Evolutionary conservation across 1,140 invertebrate species (phyloP), one percentile per base, ranked within the genome.

Genomic region (Neodiprion lecontei): DNA sequence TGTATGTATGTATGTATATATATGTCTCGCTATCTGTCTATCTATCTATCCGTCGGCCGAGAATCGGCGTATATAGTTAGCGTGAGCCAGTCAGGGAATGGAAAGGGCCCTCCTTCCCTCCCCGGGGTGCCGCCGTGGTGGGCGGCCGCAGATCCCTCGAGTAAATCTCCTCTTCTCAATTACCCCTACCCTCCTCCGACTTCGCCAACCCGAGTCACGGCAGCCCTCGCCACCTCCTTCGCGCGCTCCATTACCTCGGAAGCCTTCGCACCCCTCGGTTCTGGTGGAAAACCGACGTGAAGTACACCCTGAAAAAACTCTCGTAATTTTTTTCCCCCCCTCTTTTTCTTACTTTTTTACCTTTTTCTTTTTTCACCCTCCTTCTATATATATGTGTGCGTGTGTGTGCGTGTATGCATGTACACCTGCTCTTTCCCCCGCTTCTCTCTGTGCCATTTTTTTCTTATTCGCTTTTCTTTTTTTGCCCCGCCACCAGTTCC

Each of bases 141-240:
- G 53, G 53, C 53, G 53, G 53, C 53, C 53, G 53, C 53, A 61
- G 53, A 61, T 61, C 53, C 53, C 53, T 61, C 53, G 83, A 86
- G 85, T 87, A 87, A 88, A 87, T 88, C 85, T 87, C 85, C 84
- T 85, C 83, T 88, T 87, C 86, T 87, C 86, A 87, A 88, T 88
- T 88, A 87, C 86, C 85, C 81, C 80, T 78, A 75, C 74, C 74
- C 74, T 61, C 74, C 40, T 75, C 48, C 7, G 47, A 68, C 68
- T 67, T 50, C 69, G 50, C 50, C 14, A 61, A 77, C 76, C 75
- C 74, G 78, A 74, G 67, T 71, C 61, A 49, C 75, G 50, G 68
- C 75, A 70, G 48, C 70, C 75, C 68, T 79, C 73, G 77, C 74
- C 74, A 76, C 73, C 75, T 76, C 76, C 74, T 79, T 75, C 73